Base-by-base conservation (phyloP, 2,888 invertebrate species). In the Synergus laeviventris region DNA sequence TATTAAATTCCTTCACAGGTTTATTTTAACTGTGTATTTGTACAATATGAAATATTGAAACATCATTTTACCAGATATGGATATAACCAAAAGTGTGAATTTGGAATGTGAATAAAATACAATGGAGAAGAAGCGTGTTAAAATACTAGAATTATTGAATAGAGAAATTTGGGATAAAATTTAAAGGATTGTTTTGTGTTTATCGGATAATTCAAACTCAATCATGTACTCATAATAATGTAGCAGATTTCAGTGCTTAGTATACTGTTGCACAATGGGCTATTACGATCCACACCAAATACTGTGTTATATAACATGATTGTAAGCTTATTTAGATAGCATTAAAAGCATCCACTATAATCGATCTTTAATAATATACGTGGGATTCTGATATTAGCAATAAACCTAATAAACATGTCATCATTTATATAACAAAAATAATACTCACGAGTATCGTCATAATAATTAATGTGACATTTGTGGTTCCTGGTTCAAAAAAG, bases 381-480 rank as follows among this genome's bases (percentile, higher is more conserved):
- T 31, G 31, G 31, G 31, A 31, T 31, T 31, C n/a, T 31, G 31
- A 31, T 31, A 31, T 5, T 31, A 5, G 7, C 31, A 31, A 31
- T 31, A 31, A 31, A 31, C 5, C 31, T 31, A 31, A 5, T 31
- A 31, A 0, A 31, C 7, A 31, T 5, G 0, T 5, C 7, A 31
- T 5, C 3, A 31, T 31, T 31, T 0, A 31, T 0, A 5, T 31
- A 5, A 31, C 7, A 31, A 31, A 31, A 31, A 31, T 31, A 7
- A 75, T 78, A 78, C 91, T 93, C 90, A 95, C 95, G 92, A 95
- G 91, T 86, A 95, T 95, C 16, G 95, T 95, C 78, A 95, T 95
- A 73, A 95, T 95, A 64, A 95, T 93, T n/a, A 96, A 91, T 1
- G 95, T 95, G 39, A 95, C 94, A 88, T 96, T 96, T 91, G 94